phyloP scores from a whole-genome alignment of 2,113 vertebrate genomes.

The Podarcis cretensis region DNA sequence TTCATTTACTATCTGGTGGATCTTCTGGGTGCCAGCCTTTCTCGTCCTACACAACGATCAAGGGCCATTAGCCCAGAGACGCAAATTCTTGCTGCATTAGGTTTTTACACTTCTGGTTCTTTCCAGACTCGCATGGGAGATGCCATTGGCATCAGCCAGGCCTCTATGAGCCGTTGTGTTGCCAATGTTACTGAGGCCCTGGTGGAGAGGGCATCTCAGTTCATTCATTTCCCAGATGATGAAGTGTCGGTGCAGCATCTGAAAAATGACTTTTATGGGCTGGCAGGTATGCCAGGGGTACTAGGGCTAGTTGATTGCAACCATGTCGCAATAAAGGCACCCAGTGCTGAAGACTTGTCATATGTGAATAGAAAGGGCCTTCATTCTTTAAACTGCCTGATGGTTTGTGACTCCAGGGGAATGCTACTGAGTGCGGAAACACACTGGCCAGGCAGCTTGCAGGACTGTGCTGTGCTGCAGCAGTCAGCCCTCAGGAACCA shows the following conservation, averaged over 20 bases:
- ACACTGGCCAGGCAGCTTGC: conserved; percentile 88
- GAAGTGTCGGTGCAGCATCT: conserved; percentile 79
- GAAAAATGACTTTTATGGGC: conserved; percentile 88
- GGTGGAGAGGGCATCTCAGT: conserved; percentile 90
- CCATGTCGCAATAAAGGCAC: conserved; percentile 94
- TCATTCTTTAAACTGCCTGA: conserved; percentile 93
- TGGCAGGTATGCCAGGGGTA: conserved; percentile 91
- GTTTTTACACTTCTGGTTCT: conserved; percentile 96
- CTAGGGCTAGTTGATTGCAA: conserved; percentile 91
- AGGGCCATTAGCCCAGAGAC: conserved; percentile 96
- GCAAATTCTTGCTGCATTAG: conserved; percentile 93
- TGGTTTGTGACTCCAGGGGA: conserved; percentile 92
- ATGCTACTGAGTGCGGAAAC: conserved; percentile 90
- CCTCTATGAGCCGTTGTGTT: conserved; percentile 97
- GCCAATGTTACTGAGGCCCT: conserved; percentile 93
- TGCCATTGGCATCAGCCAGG: conserved; percentile 96
- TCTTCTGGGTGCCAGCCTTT: conserved; percentile 84
- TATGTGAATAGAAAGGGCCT: conserved; percentile 93
- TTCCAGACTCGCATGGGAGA: conserved; percentile 98
- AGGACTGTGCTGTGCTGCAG: conserved; percentile 82
- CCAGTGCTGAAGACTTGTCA: conserved; percentile 91
- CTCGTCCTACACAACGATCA: conserved; percentile 91
- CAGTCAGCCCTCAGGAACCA: conserved; percentile 81
- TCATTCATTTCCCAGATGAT: conserved; percentile 85
- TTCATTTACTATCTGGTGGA: conserved; percentile 95